Percentiles rank a stretch among this genome's conserved stretches.
Evolutionary conservation across 2,888 invertebrate genomes (phyloP).

Genomic region (Dermolepida albohirtum): DNA sequence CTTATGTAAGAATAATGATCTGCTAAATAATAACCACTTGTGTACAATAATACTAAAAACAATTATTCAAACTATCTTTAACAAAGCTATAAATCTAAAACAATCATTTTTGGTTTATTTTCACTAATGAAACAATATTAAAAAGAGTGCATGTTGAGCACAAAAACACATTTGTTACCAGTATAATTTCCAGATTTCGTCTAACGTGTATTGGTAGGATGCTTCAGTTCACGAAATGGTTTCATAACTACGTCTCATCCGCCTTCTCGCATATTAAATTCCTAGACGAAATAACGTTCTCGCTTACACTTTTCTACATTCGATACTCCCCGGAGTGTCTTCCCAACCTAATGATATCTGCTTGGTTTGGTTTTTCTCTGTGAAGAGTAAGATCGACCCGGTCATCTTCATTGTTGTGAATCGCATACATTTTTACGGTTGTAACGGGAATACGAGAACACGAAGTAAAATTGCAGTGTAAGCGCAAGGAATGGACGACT

Average conservation of each 20-base stretch:
- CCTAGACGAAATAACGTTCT: constrained; percentile 27
- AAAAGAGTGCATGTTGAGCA: neutral
- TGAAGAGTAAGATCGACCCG: neutral
- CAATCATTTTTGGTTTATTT: no score
- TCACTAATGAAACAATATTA: no score
- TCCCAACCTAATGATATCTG: neutral
- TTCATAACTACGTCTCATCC: constrained; percentile 19
- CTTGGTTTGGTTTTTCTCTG: constrained; percentile 2
- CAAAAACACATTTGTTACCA: neutral
- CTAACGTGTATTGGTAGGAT: neutral
- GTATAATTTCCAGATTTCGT: constrained; percentile 1
- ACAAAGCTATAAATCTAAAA: no score
- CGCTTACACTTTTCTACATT: neutral
- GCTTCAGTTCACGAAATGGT: neutral
- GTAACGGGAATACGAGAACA: constrained; percentile 6
- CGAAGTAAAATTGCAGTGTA: constrained; percentile 11
- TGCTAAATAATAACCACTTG: no score
- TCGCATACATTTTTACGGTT: constrained; percentile 7
- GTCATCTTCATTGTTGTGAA: constrained; percentile 11
- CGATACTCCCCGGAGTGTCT: constrained; percentile 9
- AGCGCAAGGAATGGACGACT: constrained; percentile 5
- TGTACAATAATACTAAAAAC: no score
- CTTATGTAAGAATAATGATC: no score
- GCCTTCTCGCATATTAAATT: constrained; percentile 24
- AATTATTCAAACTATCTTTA: no score